These are phyloP conservation scores for Drosophila mimica DNA, from an alignment of 2,888 invertebrate species.

Conservation along the genomic window DNA sequence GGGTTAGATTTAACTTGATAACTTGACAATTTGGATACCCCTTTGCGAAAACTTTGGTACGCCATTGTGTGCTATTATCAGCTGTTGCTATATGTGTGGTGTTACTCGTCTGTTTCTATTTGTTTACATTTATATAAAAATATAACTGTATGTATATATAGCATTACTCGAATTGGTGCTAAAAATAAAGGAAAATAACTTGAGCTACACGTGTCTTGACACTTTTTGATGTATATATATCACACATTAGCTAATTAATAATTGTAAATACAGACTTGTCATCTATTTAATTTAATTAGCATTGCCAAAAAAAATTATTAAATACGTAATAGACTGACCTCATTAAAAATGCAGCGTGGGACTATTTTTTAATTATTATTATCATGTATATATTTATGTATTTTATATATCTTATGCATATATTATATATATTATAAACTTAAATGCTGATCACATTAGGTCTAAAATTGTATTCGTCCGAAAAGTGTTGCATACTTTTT, in stretches of 20 bases:
- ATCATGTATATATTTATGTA: constrained; percentile 18
- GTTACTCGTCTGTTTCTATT: neutral
- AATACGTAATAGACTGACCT: constrained; percentile 9
- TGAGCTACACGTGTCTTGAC: constrained; percentile 15
- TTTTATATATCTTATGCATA: neutral
- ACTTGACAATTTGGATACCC: neutral
- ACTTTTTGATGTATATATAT: constrained; percentile 47
- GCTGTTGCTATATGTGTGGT: neutral
- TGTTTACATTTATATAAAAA: neutral
- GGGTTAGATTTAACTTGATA: neutral
- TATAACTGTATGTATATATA: neutral
- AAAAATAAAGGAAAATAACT: neutral
- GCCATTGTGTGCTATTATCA: neutral
- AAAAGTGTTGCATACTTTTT: constrained; percentile 48
- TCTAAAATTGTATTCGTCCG: neutral
- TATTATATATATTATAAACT: neutral
- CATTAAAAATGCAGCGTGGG: constrained; percentile 15
- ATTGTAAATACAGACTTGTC: constrained; percentile 20
- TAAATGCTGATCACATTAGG: constrained; percentile 12
- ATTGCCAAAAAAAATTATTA: constrained; percentile 8
- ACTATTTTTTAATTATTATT: constrained; percentile 4
- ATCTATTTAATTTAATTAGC: constrained; percentile 57
- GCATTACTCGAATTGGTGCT: neutral
- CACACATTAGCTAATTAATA: constrained; percentile 22
- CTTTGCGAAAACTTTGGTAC: neutral